Evolutionary conservation across 2,797 vertebrate genomes (phyloP).

Genomic region (Gephyroberyx darwinii): DNA sequence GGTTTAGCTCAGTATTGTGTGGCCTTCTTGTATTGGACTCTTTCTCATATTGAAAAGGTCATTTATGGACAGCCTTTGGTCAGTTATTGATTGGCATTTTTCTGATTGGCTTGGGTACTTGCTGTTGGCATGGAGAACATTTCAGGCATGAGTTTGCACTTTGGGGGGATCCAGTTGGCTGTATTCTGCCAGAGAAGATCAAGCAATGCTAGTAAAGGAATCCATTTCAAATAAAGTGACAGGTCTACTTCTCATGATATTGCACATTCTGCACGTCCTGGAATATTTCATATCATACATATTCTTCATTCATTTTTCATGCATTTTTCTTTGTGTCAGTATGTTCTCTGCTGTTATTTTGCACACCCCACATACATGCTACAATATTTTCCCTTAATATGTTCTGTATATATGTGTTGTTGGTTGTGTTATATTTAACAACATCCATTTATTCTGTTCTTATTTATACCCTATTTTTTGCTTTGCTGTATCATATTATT

Average conservation of each 20-base stretch:
- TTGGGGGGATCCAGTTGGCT: not conserved
- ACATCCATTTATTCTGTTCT: too few species aligned
- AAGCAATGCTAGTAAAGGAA: not conserved
- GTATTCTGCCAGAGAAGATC: constrained; percentile 6
- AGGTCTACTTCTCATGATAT: not conserved
- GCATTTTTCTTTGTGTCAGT: too few species aligned
- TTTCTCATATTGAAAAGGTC: constrained; percentile 31
- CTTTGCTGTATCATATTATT: too few species aligned
- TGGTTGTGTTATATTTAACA: too few species aligned
- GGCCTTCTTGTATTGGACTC: constrained; percentile 29
- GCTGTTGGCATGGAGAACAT: not conserved
- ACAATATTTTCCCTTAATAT: too few species aligned
- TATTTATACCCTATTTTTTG: too few species aligned
- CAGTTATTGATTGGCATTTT: constrained; percentile 35
- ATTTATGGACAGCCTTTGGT: constrained; percentile 22
- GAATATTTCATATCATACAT: not conserved
- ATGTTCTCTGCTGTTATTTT: too few species aligned
- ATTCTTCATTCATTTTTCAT: not conserved
- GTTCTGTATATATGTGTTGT: too few species aligned
- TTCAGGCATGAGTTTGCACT: constrained; percentile 14
- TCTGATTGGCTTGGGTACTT: constrained; percentile 15
- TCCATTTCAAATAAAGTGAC: not conserved
- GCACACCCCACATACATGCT: too few species aligned
- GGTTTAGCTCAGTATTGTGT: constrained; percentile 13
- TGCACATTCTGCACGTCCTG: not conserved